Evolutionary conservation across 2,888 invertebrate genomes (phyloP), one percentile per base, ranked within the genome.

Genomic region (Agrenia bidenticulata): DNA sequence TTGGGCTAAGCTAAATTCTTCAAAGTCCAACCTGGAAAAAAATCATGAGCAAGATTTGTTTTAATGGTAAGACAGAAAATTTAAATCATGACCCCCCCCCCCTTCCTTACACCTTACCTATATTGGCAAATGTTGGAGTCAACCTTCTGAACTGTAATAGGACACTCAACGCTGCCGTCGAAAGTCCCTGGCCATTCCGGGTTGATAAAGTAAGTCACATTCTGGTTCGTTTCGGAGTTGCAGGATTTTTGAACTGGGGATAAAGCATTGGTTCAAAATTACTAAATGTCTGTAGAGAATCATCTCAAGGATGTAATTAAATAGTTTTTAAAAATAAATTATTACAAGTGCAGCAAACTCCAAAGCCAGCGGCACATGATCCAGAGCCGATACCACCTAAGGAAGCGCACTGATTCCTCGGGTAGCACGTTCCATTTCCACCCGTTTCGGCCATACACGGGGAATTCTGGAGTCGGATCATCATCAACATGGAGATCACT

Each of bases 401-500:
- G 32, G 85, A 81, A 0, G 84, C 78, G 77, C 93, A 94, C 79
- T 93, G 90, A 78, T 78, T 78, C 70, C 86, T 82, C 0, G 89
- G 85, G 78, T 91, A 83, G 77, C 93, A 93, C 11, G 89, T 90
- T 15, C 93, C 93, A 76, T 88, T 88, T 78, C 92, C 90, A 0
- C 91, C 91, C 0, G 87, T 87, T 0, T 87, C 84, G 1, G 89
- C 88, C 1, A 84, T 82, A 78, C 93, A 93, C 0, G 84, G 84
- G n/a, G 87, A 87, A 69, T 89, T 89, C 2, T 87, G 87, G 72
- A 92, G 88, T 67, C 89, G 88, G 45, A 92, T 87, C 78, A 91
- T 84, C 5, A 89, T 89, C 78, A 93, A 89, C 26, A 93, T 81
- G 0, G 90, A 88, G 11, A 92, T 80, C 79, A 92, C 92, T 92